Evolutionary conservation across 2,888 invertebrate genomes (phyloP), one percentile per base, ranked within the genome.

Genomic region (Myathropa florea): DNA sequence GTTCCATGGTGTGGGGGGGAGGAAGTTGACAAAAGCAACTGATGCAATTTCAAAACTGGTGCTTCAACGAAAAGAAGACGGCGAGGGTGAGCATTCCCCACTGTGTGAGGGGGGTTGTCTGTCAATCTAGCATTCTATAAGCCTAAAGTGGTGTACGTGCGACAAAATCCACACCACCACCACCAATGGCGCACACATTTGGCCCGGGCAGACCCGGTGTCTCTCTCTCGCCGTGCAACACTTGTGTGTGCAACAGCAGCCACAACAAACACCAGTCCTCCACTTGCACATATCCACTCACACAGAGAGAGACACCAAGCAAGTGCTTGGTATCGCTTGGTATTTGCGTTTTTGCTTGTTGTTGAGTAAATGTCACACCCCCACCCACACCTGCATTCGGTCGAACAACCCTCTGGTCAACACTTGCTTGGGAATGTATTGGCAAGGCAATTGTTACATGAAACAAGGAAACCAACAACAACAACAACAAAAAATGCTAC

Each of bases 141-240:
- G 68, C 63, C 12, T 73, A 33, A 18, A 33, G 12, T 71, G 53
- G 64, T 80, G 64, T 78, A 53, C 14, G 55, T 71, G 63, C 28
- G 64, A 65, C 53, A 67, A 71, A 80, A 64, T 73, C 67, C 18
- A 68, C 68, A 46, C 18, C 46, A 39, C 28, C 53, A 73, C 24
- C 21, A 80, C 76, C 30, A 64, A 63, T 61, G 61, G 23, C 83
- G 70, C 73, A 71, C 67, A 84, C 81, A 65, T 67, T 77, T 36
- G 33, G 78, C 83, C 83, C 75, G 75, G 75, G 78, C 75, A 86
- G 86, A 86, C 86, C 83, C 86, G 78, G 86, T 86, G 86, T 86
- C 86, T 86, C 83, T 78, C 78, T 61, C 26, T 46, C 46, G n/a
- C 46, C 65, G 55, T 86, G 82, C 81, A 77, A 57, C 24, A 24